phyloP scores from a whole-genome alignment of 2,797 vertebrate species.

The Harpagifer antarcticus region DNA sequence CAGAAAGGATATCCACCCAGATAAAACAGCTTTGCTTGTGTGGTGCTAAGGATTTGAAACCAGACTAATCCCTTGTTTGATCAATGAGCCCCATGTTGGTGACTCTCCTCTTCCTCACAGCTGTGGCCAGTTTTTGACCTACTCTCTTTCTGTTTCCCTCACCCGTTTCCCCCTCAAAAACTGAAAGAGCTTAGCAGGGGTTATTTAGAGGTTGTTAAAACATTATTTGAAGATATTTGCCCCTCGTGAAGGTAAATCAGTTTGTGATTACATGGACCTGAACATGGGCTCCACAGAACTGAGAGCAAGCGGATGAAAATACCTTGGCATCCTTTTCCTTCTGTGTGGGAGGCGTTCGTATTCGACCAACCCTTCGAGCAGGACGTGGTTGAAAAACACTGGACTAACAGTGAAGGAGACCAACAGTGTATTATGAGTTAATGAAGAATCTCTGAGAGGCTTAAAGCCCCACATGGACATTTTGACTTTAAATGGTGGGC shows the following conservation, averaged over 20 bases:
- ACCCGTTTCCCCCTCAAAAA: conserved; percentile 50
- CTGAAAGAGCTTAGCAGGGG: conserved; percentile 67
- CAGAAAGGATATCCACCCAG: conserved; percentile 79
- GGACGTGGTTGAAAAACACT: conserved; percentile 64
- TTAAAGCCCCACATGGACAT: conserved; percentile 65
- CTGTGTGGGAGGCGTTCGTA: conserved; percentile 54
- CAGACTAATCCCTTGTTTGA: conserved; percentile 82
- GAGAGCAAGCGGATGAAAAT: conserved; percentile 46
- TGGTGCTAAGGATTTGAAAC: conserved; percentile 84
- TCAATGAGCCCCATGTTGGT: conserved; percentile 77
- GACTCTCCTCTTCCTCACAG: conserved; percentile 74
- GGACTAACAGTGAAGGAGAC: conserved; percentile 29
- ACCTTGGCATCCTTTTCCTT: conserved; percentile 55
- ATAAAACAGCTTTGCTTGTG: conserved; percentile 80
- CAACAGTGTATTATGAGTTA: conserved; percentile 21
- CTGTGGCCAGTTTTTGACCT: conserved; percentile 69
- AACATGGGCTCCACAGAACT: conserved; percentile 56
- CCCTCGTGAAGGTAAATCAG: conserved; percentile 52
- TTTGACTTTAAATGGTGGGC: conserved; percentile 73
- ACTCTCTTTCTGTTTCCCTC: conserved; percentile 43
- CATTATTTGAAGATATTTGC: conserved; percentile 70
- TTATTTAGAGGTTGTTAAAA: conserved; percentile 77
- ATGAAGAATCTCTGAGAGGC: conserved; percentile 37
- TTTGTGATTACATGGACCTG: conserved; percentile 61
- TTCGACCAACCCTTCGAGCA: conserved; percentile 80